These are phyloP conservation scores for Anthopleura xanthogrammica DNA, from an alignment of 92 coral and sea anemone species.

Conservation along the genomic window DNA sequence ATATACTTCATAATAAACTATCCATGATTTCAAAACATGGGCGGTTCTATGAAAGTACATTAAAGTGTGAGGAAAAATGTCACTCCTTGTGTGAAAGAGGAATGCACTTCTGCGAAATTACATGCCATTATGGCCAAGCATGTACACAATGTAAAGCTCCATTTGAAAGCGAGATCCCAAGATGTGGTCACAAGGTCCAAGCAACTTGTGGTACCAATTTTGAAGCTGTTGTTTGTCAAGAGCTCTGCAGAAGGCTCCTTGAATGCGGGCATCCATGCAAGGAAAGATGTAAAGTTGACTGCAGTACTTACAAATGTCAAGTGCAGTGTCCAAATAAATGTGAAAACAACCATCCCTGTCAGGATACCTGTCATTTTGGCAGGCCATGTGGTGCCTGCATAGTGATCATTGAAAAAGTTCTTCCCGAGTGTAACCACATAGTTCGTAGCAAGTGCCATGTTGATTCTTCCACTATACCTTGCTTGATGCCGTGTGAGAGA, in stretches of 20 bases:
- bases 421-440: conserved; percentile 60
- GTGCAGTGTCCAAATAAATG: conserved; percentile 29
- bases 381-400: conserved; percentile 43
- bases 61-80: conserved; percentile 32
- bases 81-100: conserved; percentile 27
- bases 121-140: conserved; percentile 35
- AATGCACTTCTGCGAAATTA: conserved; percentile 29
- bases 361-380: conserved; percentile 48
- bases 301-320: conserved; percentile 27
- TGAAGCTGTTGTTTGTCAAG: conserved; percentile 17
- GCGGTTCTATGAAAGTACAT: background rate
- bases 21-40: background rate
- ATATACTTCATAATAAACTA: background rate
- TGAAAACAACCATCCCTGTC: conserved; percentile 47
- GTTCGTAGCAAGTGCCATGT: conserved; percentile 31
- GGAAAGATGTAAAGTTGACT: conserved; percentile 42
- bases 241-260: conserved; percentile 31
- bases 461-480: conserved; percentile 20
- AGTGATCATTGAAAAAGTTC: conserved; percentile 20
- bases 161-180: conserved; percentile 7
- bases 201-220: conserved; percentile 21
- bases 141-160: conserved; percentile 23
- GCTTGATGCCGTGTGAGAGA: conserved; percentile 48
- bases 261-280: conserved; percentile 44
- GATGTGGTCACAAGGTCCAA: conserved; percentile 34